These are phyloP conservation scores for Falco naumanni DNA, from an alignment of 2,797 vertebrate genomes.

Conservation along the genomic window DNA sequence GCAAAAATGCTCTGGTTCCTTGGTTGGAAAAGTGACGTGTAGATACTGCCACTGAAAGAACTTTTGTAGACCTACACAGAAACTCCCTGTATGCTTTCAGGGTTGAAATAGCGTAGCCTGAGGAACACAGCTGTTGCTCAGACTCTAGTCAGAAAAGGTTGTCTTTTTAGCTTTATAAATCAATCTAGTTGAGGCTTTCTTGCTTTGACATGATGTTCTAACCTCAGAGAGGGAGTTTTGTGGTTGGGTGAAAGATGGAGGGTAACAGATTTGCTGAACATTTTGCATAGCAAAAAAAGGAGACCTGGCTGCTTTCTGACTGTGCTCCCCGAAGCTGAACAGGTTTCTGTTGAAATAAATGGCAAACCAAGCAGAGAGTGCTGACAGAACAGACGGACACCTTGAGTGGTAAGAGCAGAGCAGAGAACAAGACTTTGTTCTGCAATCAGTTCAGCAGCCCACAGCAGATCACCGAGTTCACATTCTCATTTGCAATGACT, in stretches of 20 bases:
- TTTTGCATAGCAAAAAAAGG: conserved; percentile 17
- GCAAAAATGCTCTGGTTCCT: background rate
- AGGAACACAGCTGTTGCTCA: conserved; percentile 12
- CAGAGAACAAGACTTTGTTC: background rate
- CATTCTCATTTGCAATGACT: background rate
- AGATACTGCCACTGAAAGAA: background rate
- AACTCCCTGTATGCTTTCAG: background rate
- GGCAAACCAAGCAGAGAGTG: background rate
- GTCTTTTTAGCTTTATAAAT: conserved; percentile 25
- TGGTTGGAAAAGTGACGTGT: background rate
- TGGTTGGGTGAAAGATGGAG: background rate
- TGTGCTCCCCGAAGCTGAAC: conserved; percentile 22
- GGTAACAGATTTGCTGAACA: conserved; percentile 33
- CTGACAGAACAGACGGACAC: background rate
- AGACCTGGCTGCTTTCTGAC: background rate
- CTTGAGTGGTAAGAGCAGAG: background rate
- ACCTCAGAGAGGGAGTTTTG: background rate
- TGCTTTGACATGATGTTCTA: background rate
- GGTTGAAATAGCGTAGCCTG: background rate
- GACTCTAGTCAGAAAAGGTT: background rate
- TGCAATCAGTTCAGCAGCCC: background rate
- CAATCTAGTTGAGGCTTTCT: background rate
- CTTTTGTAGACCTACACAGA: background rate
- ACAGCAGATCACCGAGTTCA: background rate
- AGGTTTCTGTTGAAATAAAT: conserved; percentile 1